Percentiles rank a stretch among this genome's conserved stretches.
phyloP scores from a whole-genome alignment of 2,113 vertebrate species.

The Chelonoidis abingdonii region DNA sequence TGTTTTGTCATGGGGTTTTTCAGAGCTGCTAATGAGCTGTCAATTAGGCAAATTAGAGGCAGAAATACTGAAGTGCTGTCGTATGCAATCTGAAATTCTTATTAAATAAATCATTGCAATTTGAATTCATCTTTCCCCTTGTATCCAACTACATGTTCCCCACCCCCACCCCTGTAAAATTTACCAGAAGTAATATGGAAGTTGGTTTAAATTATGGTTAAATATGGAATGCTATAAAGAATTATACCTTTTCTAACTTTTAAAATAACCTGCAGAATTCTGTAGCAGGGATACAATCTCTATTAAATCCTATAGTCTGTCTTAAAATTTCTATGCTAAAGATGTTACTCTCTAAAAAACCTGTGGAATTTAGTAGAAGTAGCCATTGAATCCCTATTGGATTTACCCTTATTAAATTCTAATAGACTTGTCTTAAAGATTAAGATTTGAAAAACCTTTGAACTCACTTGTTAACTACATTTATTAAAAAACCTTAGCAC shows the following conservation, averaged over 20 bases:
- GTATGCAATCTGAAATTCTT: background rate
- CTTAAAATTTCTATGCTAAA: background rate
- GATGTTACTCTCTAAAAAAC: background rate
- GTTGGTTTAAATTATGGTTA: background rate
- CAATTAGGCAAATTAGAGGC: background rate
- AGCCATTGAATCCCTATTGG: background rate
- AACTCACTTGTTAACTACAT: background rate
- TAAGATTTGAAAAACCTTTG: background rate
- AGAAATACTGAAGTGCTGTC: background rate
- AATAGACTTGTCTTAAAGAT: background rate
- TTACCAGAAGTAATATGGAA: background rate
- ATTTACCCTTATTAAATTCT: background rate
- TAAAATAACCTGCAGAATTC: background rate
- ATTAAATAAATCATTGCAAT: background rate
- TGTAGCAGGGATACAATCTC: background rate
- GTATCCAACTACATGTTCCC: background rate
- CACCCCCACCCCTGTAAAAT: background rate
- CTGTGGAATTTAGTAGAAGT: background rate
- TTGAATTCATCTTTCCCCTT: background rate
- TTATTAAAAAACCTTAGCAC: background rate
- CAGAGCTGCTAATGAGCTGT: background rate
- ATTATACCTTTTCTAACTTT: background rate
- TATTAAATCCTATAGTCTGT: background rate
- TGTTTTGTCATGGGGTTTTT: background rate
- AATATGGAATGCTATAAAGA: background rate